Percentiles rank a stretch among this genome's conserved stretches.
phyloP scores from a whole-genome alignment of 2,888 invertebrate genomes.

The Lasioglossum calceatum region DNA sequence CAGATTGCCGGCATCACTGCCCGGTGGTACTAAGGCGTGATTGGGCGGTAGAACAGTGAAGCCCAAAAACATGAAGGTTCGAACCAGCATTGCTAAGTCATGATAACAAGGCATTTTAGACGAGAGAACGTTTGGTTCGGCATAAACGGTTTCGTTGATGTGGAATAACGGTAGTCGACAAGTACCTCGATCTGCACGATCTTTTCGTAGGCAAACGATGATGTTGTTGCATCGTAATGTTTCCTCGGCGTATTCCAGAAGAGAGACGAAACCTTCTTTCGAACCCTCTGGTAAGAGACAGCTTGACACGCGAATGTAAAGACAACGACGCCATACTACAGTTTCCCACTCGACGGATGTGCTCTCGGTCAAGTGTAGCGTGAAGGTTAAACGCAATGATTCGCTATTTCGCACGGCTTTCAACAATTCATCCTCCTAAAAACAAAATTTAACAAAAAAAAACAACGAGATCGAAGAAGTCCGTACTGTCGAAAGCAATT shows the following conservation, averaged over 20 bases:
- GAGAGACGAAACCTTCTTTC: constrained; percentile 96
- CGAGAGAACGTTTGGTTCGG: constrained; percentile 46
- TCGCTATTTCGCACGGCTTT: constrained; percentile 90
- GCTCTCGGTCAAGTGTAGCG: constrained; percentile 91
- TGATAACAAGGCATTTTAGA: constrained; percentile 71
- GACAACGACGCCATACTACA: constrained; percentile 90
- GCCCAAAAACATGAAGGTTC: constrained; percentile 99
- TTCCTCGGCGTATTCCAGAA: constrained; percentile 98
- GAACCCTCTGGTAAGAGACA: constrained; percentile 95
- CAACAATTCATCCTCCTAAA: constrained; percentile 85
- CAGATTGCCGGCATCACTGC: constrained; percentile 87
- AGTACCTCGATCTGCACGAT: constrained; percentile 91
- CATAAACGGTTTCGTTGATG: constrained; percentile 49
- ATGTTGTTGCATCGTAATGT: constrained; percentile 93
- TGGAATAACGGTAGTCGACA: constrained; percentile 64
- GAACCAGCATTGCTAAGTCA: constrained; percentile 90
- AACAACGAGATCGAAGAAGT: not conserved
- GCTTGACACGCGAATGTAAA: constrained; percentile 96
- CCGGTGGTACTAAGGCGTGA: constrained; percentile 90
- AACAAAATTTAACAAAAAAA: not conserved
- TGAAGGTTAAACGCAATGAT: constrained; percentile 90
- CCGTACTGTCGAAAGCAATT: not conserved
- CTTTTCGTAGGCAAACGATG: constrained; percentile 92
- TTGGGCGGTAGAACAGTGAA: constrained; percentile 95
- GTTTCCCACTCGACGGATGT: constrained; percentile 94